These are phyloP conservation scores for Heliconius melpomene DNA, from an alignment of 1,140 invertebrate species.

Conservation along the genomic window DNA sequence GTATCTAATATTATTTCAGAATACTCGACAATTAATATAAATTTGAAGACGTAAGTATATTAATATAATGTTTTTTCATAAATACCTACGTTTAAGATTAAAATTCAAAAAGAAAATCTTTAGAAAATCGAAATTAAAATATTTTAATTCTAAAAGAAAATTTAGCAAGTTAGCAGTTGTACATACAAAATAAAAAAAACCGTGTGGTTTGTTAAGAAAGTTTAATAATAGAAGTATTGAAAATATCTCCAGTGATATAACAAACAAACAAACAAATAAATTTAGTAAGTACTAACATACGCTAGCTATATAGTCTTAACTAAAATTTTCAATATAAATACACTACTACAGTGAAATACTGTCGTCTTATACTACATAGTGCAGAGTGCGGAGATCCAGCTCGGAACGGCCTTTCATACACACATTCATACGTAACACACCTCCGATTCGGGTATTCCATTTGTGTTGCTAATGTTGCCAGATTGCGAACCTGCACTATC, in stretches of 20 bases:
- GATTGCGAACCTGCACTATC: not conserved
- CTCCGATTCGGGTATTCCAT: constrained; percentile 14
- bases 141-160: not conserved
- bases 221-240: constrained; percentile 78
- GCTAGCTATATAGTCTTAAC: constrained; percentile 78
- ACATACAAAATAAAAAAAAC: constrained; percentile 36
- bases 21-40: too few relatives aligned
- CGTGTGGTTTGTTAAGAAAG: constrained; percentile 75
- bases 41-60: too few relatives aligned
- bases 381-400: constrained; percentile 18
- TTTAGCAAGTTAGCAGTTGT: not conserved
- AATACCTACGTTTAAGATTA: too few relatives aligned
- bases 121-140: too few relatives aligned
- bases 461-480: constrained; percentile 7
- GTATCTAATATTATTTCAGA: too few relatives aligned
- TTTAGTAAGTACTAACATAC: constrained; percentile 80
- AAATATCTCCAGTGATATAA: constrained; percentile 78
- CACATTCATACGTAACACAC: constrained; percentile 56
- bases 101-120: too few relatives aligned
- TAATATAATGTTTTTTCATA: too few relatives aligned
- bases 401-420: constrained; percentile 14
- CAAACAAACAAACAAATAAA: constrained; percentile 77
- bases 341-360: constrained; percentile 23
- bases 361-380: constrained; percentile 15
- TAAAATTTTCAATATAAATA: constrained; percentile 79